A percentile compares a stretch with the other conserved stretches of the same genome.
These are phyloP conservation scores for Hyaena hyaena DNA, from an alignment of 2,113 vertebrate species.

Conservation along the genomic window DNA sequence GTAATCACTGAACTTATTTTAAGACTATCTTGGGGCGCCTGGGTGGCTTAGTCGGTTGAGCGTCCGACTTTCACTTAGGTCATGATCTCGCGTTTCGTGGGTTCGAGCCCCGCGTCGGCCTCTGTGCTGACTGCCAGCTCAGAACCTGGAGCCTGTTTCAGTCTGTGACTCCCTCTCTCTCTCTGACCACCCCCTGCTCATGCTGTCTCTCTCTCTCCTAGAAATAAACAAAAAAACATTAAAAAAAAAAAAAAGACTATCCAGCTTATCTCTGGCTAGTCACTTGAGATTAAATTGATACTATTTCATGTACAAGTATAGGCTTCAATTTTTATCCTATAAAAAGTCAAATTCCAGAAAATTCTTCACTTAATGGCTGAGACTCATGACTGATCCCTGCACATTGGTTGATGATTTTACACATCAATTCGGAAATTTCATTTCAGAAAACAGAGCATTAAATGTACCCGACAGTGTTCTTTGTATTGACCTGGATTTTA, in stretches of 20 bases:
- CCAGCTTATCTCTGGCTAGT: not conserved
- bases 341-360: slow-evolving; percentile 1
- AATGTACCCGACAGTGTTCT: not conserved
- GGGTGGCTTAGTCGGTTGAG: too few species aligned
- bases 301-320: not conserved
- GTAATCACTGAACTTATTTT: not conserved
- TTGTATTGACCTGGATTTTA: not conserved
- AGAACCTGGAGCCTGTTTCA: too few species aligned
- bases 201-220: too few species aligned
- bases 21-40: not conserved
- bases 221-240: too few species aligned
- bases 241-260: not conserved
- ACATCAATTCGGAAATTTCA: not conserved
- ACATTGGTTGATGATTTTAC: not conserved
- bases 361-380: not conserved
- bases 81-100: too few species aligned
- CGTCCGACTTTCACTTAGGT: too few species aligned
- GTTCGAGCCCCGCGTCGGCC: too few species aligned
- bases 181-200: too few species aligned
- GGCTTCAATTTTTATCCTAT: not conserved
- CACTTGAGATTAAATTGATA: slow-evolving; percentile 17
- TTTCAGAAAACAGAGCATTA: not conserved
- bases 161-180: too few species aligned
- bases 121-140: too few species aligned
- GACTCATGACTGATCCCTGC: not conserved